These are phyloP conservation scores for Dryomyza anilis DNA, from an alignment of 2,888 invertebrate species.

Conservation along the genomic window DNA sequence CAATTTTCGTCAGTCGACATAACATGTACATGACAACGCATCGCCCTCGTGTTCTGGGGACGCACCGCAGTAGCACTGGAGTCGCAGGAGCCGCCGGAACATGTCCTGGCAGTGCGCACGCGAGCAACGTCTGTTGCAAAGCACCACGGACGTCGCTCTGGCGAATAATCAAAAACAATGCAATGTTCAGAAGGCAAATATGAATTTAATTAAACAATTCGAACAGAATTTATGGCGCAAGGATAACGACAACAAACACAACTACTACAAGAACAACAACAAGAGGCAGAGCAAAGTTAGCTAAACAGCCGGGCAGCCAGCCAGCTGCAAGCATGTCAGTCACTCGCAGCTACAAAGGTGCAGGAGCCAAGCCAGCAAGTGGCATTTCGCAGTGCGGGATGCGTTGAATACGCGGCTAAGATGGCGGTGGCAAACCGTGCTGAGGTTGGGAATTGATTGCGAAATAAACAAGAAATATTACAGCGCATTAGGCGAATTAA, in stretches of 20 bases:
- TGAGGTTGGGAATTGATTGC: background rate
- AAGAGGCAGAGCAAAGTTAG: background rate
- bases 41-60: background rate
- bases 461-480: background rate
- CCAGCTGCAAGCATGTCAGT: background rate
- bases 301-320: background rate
- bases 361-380: background rate
- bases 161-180: conserved; percentile 35
- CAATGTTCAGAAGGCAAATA: conserved; percentile 38
- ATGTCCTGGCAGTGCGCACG: background rate
- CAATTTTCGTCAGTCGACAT: too few relatives aligned
- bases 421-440: background rate
- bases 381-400: background rate
- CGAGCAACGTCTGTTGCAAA: conserved; percentile 28
- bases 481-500: conserved; percentile 6
- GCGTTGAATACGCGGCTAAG: too few relatives aligned
- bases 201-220: conserved; percentile 55
- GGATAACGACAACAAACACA: conserved; percentile 10
- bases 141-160: conserved; percentile 33
- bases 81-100: too few relatives aligned
- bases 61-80: too few relatives aligned
- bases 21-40: conserved; percentile 15
- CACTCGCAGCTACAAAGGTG: background rate
- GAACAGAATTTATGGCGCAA: conserved; percentile 44
- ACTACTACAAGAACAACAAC: background rate